Conservation (phyloP, 2,113 vertebrate species). For the Ciconia stormi region DNA sequence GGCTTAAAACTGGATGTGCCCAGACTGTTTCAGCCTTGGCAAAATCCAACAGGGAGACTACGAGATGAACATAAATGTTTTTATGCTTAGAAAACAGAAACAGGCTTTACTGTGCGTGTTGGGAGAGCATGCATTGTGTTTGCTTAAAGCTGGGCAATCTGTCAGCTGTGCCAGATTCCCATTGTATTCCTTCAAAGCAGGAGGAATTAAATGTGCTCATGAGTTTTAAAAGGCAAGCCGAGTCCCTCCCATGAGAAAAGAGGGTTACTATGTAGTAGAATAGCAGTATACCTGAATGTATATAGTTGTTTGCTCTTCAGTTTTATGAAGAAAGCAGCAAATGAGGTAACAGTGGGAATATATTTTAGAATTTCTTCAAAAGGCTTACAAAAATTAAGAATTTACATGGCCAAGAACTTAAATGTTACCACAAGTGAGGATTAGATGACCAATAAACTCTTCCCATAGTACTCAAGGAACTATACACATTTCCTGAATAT, state of each 20-base stretch:
- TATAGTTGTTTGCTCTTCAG: not conserved
- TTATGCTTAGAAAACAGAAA: not conserved
- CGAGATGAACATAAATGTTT: not conserved
- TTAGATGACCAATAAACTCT: not conserved
- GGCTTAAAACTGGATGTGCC: not conserved
- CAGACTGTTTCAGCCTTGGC: not conserved
- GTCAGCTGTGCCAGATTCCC: not conserved
- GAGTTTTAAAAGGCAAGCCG: not conserved
- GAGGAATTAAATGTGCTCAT: not conserved
- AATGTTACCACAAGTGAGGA: not conserved
- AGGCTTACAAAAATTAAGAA: not conserved
- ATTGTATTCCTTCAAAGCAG: not conserved
- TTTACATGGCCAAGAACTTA: not conserved
- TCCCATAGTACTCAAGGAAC: not conserved
- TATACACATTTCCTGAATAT: not conserved
- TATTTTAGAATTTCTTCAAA: not conserved
- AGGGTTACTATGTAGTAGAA: not conserved
- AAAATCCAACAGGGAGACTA: not conserved
- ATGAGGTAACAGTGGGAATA: not conserved
- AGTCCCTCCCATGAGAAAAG: not conserved
- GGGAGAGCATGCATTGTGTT: not conserved
- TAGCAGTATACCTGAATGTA: not conserved
- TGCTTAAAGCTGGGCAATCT: not conserved
- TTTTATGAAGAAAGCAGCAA: not conserved
- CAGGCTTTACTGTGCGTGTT: fast-evolving